A percentile compares a stretch with the other conserved stretches of the same genome.
Evolutionary conservation across 2,113 vertebrate species (phyloP).

Genomic region (Myiagra hebetior): DNA sequence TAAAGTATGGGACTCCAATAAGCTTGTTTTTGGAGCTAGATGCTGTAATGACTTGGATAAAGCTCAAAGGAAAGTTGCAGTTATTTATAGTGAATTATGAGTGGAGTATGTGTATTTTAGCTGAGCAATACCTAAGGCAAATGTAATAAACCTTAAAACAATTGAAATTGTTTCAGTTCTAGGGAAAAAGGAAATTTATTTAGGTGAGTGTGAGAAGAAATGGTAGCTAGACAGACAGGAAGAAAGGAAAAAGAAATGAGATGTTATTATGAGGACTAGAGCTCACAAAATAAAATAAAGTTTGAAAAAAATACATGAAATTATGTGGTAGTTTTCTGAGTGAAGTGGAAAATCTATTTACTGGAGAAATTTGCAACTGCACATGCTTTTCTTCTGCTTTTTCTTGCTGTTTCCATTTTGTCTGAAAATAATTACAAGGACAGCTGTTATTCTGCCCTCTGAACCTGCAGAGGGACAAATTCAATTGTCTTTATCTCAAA

Average conservation of each 20-base stretch:
- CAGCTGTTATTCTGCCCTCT: neutral
- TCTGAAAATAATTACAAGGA: neutral
- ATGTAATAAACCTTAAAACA: neutral
- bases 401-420: neutral
- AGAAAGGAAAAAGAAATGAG: neutral
- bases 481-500: neutral
- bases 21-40: neutral
- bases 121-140: conserved; percentile 8
- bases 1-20: neutral
- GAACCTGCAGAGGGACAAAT: neutral
- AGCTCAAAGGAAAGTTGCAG: conserved; percentile 5
- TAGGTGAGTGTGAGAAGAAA: neutral
- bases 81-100: neutral
- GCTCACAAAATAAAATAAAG: neutral
- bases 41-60: neutral
- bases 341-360: neutral
- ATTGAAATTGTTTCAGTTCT: neutral
- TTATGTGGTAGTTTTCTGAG: neutral
- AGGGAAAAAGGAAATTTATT: neutral
- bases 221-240: neutral
- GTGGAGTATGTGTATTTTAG: neutral
- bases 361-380: neutral
- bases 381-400: neutral
- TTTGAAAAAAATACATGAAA: neutral
- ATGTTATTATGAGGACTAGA: neutral